Evolutionary conservation across 2,113 vertebrate genomes (phyloP), one percentile per base, ranked within the genome.

Genomic region (Antechinus stuartii): DNA sequence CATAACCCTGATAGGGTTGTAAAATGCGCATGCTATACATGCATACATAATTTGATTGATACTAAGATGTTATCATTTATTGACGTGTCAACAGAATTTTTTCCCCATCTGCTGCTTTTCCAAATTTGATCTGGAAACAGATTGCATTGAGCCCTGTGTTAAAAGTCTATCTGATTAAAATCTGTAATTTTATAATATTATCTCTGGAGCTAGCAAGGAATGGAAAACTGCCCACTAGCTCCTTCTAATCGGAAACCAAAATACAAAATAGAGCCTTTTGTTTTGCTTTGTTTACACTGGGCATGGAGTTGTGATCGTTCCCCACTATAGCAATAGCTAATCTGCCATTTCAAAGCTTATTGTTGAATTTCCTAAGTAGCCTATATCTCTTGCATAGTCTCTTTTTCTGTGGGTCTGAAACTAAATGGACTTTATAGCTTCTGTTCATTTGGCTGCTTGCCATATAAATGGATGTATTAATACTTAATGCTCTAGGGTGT

Each of bases 391-490:
- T 84, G n/a, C 35, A 84, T 52, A 47, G 26, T 47, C 84, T 95
- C 84, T 95, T 93, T 91, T 56, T 61, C 57, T 96, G 92, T 23
- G 94, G 14, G 12, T 54, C 49, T 52, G 35, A 93, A 97, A 93
- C 92, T 26, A 95, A 93, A 30, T 95, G 54, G 96, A 84, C 47
- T 90, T 68, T 94, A 61, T 90, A 94, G 90, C 90, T 97, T 89
- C 94, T 96, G 91, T 96, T 97, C 91, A 47, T 93, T 94, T 98
- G 98, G 98, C 96, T 96, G 92, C 94, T 89, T 96, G 97, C 97
- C 97, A 97, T 55, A 76, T 54, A 96, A 94, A 95, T 96, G 94
- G 91, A 97, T 96, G 53, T 95, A 98, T 98, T 96, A 98, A 96
- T 98, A 94, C 91, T 92, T 93, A 95, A 91, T 96, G 95, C 96